Evolutionary conservation across 2,888 invertebrate species (phyloP), one percentile per base, ranked within the genome.

Genomic region (Melolontha melolontha): DNA sequence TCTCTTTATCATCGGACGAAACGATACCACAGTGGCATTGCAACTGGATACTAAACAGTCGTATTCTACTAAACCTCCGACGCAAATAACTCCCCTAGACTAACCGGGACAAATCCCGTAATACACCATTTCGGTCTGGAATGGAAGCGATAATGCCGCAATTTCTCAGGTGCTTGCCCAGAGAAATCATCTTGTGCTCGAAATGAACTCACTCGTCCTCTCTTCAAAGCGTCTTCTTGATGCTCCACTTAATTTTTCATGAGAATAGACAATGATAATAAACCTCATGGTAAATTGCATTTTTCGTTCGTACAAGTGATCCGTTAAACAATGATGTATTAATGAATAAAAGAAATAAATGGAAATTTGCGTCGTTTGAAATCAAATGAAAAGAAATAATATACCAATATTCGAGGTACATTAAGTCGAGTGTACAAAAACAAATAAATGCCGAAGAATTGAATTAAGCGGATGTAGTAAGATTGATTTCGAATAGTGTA

Each of bases 121-220:
- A 44, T 59, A 44, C 59, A 29, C 44, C 44, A 59, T 59, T 59
- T 42, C 59, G 59, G 59, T 5, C 11, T 34, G 59, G 29, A 59
- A 59, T 59, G 59, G 59, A 44, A 16, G 59, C 59, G 59, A 59
- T 59, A 59, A 59, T 59, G 44, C 59, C 12, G 59, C 59, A 47
- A 59, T 59, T 59, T 59, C 59, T 59, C 59, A 59, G 59, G 59
- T 59, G 44, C 59, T 59, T 44, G 27, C 59, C 27, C 27, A 44
- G 14, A 5, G 44, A 44, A 59, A 59, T 59, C 44, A 29, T 44
- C 44, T 44, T 12, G 29, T 27, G 17, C 29, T 22, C 29, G 44
- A 59, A 59, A 59, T 44, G 44, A 44, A 44, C 59, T 10, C 27
- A 12, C 14, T 29, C 47, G 16, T 34, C 39, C 54, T 5, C 34